These are phyloP conservation scores for Drosophila asahinai DNA, from an alignment of 1,140 invertebrate genomes.

Conservation along the genomic window DNA sequence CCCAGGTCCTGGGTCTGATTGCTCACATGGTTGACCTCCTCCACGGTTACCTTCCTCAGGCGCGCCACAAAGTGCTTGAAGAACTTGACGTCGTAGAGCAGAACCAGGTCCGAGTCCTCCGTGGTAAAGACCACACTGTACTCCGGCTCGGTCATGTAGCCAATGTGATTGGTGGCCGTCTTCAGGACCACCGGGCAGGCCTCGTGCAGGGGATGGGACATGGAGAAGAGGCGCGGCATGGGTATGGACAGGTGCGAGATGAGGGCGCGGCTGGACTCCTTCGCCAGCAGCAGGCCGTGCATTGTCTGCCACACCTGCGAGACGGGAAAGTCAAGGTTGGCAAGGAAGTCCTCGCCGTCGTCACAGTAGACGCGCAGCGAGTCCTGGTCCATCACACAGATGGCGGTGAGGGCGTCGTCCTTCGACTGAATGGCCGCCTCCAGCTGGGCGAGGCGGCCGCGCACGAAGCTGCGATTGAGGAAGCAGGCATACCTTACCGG, in stretches of 20 bases:
- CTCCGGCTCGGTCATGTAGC: constrained; percentile 88
- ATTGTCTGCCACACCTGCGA: constrained; percentile 91
- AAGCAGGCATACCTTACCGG: constrained; percentile 93
- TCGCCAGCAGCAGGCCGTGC: constrained; percentile 92
- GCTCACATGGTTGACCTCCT: constrained; percentile 88
- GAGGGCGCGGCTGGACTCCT: constrained; percentile 85
- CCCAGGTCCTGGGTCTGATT: constrained; percentile 63
- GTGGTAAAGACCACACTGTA: constrained; percentile 88
- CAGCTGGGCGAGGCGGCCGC: constrained; percentile 85
- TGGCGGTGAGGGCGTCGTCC: constrained; percentile 66
- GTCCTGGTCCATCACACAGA: constrained; percentile 87
- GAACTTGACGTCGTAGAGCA: constrained; percentile 91
- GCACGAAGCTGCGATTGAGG: constrained; percentile 88
- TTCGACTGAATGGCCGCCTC: constrained; percentile 51
- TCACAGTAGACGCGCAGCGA: constrained; percentile 92
- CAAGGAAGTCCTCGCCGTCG: constrained; percentile 92
- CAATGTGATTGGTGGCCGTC: constrained; percentile 75
- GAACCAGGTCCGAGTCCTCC: constrained; percentile 88
- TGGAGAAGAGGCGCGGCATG: constrained; percentile 91
- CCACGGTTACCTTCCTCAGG: constrained; percentile 90
- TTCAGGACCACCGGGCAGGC: constrained; percentile 93
- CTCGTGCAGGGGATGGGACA: constrained; percentile 95
- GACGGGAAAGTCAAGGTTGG: constrained; percentile 94
- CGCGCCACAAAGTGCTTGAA: constrained; percentile 93
- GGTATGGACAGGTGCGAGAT: constrained; percentile 75